phyloP scores from a whole-genome alignment of 2,888 invertebrate genomes.

The Diachrysia chrysitis region DNA sequence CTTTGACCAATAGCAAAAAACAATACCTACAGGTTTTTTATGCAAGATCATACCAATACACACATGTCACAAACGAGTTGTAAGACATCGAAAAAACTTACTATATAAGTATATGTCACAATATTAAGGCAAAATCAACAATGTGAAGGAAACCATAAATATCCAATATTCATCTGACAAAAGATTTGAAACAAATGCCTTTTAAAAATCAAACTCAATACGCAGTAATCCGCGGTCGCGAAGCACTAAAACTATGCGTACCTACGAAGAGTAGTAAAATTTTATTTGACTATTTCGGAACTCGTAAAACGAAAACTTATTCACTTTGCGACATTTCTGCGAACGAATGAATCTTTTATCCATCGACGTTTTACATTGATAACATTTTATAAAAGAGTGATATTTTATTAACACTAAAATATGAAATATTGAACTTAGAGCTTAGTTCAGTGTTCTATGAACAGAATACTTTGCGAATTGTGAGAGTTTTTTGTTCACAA shows the following conservation, averaged over 20 bases:
- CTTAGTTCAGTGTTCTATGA: not conserved
- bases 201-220: conserved; percentile 5
- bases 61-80: not conserved
- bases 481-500: no score
- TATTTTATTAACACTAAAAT: not conserved
- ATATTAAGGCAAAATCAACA: not conserved
- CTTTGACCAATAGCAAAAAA: not conserved
- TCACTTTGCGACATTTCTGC: conserved; percentile 20
- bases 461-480: not conserved
- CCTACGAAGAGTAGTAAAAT: conserved; percentile 32
- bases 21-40: not conserved
- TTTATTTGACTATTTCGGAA: conserved; percentile 36
- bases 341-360: conserved; percentile 23
- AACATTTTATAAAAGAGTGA: conserved; percentile 6
- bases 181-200: not conserved
- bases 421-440: not conserved
- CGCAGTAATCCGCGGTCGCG: conserved; percentile 13
- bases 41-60: no score
- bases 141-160: not conserved
- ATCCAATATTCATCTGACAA: not conserved
- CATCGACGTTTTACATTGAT: conserved; percentile 6
- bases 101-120: not conserved
- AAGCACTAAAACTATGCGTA: conserved; percentile 27
- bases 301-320: conserved; percentile 40
- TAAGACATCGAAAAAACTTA: not conserved